Evolutionary conservation across 1,140 invertebrate species (phyloP).

Genomic region (Vollenhovia emeryi): DNA sequence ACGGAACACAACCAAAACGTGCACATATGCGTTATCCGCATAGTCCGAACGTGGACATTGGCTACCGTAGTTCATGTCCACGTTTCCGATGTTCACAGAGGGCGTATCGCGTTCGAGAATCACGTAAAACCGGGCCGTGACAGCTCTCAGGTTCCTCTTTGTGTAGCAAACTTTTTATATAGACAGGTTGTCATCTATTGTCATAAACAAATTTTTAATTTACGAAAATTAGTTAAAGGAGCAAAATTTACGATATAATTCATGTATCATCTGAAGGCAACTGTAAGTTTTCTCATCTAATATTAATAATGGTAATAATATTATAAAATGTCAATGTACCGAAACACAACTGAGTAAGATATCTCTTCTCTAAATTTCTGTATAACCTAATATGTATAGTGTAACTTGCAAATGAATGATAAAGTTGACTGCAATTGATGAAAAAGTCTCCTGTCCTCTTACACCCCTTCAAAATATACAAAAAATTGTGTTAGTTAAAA

Average conservation of each 20-base stretch:
- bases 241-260: background rate
- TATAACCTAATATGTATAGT: background rate
- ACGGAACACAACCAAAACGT: too few relatives aligned
- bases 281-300: background rate
- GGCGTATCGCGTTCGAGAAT: too few relatives aligned
- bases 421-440: slow-evolving; percentile 8
- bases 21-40: too few relatives aligned
- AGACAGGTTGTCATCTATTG: too few relatives aligned
- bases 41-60: too few relatives aligned
- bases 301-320: slow-evolving; percentile 30
- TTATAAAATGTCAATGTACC: background rate
- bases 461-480: background rate
- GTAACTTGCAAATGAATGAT: background rate
- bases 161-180: too few relatives aligned
- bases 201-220: too few relatives aligned
- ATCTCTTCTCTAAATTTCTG: background rate
- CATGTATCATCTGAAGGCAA: background rate
- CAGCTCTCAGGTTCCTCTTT: too few relatives aligned
- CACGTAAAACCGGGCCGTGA: too few relatives aligned
- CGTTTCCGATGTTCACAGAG: too few relatives aligned
- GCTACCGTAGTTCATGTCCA: too few relatives aligned
- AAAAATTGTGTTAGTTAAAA: background rate
- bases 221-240: background rate
- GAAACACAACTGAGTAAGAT: background rate
- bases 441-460: background rate